phyloP scores from a whole-genome alignment of 2,888 invertebrate species.

The Drosophila multiciliata region DNA sequence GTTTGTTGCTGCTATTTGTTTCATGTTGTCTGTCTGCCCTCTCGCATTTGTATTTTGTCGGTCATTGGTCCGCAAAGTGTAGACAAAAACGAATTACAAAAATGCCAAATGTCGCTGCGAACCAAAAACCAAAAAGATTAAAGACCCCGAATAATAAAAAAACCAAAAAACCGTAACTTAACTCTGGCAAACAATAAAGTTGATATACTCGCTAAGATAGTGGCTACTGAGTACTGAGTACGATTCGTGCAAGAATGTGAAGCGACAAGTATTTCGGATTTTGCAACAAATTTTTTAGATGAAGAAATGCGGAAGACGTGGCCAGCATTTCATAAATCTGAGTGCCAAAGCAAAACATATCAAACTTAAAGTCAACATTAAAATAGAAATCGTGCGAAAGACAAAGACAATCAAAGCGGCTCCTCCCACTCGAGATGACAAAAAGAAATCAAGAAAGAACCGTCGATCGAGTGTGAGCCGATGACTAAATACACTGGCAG shows the following conservation, averaged over 20 bases:
- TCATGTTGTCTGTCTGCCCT: constrained; percentile 23
- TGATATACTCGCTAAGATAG: constrained; percentile 34
- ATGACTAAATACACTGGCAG: constrained; percentile 11
- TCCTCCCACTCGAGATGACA: constrained; percentile 12
- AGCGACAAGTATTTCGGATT: constrained; percentile 39
- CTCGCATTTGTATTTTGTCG: constrained; percentile 66
- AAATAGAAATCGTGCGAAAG: constrained; percentile 76
- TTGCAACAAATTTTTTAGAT: constrained; percentile 28
- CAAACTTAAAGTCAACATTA: constrained; percentile 39
- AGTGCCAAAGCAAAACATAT: constrained; percentile 25
- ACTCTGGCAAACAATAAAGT: constrained; percentile 23
- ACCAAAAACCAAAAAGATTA: background rate
- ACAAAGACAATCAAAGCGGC: constrained; percentile 46
- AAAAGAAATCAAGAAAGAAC: constrained; percentile 10
- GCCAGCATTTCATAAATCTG: constrained; percentile 34
- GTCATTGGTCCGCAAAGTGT: constrained; percentile 78
- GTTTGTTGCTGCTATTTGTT: constrained; percentile 53
- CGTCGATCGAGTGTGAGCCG: background rate
- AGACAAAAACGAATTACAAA: constrained; percentile 45
- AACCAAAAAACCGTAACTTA: constrained; percentile 37
- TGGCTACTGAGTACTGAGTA: constrained; percentile 8
- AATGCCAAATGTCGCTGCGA: constrained; percentile 69
- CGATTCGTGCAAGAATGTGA: constrained; percentile 68
- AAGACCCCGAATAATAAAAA: background rate
- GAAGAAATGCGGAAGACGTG: constrained; percentile 63